A percentile compares a stretch with the other conserved stretches of the same genome.
Conservation (phyloP, 2,113 vertebrate genomes). For the Daubentonia madagascariensis region DNA sequence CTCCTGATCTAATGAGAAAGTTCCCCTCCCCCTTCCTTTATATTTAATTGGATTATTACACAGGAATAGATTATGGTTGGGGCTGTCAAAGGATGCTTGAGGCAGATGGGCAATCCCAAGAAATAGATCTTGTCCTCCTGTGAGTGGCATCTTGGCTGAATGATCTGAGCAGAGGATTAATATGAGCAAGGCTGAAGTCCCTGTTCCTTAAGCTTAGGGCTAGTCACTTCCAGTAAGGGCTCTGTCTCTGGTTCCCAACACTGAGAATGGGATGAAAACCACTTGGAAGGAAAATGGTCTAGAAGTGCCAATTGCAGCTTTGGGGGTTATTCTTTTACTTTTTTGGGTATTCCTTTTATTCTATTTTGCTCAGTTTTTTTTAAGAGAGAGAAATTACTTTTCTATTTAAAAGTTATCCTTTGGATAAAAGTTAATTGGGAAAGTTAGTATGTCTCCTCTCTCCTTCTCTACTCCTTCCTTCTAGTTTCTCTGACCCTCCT, state of each 20-base stretch:
- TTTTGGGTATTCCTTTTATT: neutral
- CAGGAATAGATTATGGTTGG: neutral
- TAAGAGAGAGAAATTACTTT: neutral
- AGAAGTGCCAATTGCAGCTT: neutral
- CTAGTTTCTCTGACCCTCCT: neutral
- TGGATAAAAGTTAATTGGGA: neutral
- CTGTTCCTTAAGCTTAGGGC: neutral
- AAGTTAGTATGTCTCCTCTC: neutral
- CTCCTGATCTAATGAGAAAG: neutral
- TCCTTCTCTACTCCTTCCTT: neutral
- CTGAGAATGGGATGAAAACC: neutral
- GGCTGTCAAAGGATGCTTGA: neutral
- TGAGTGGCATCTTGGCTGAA: neutral
- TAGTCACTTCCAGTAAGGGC: neutral
- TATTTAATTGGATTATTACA: neutral
- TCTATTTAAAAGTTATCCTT: neutral
- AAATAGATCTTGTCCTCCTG: neutral
- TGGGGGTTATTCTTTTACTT: too few relatives aligned
- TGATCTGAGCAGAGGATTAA: neutral
- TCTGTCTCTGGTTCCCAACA: neutral
- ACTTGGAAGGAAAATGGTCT: neutral
- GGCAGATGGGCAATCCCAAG: neutral
- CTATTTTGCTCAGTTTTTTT: neutral
- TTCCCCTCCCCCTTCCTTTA: fast-evolving
- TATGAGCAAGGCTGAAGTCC: neutral